Base-by-base conservation (phyloP, 2,797 vertebrate genomes). In the Lepus townsendii region DNA sequence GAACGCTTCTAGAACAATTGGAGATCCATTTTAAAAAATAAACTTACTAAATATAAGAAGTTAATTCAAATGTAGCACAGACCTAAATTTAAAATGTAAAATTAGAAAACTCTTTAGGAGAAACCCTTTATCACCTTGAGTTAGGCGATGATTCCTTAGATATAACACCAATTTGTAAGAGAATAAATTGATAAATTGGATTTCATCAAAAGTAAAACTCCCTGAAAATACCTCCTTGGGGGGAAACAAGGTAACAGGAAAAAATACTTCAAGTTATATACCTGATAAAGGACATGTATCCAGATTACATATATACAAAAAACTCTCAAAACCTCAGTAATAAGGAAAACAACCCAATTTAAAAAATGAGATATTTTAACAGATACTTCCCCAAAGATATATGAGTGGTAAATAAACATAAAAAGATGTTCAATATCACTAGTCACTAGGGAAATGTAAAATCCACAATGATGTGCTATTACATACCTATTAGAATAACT, bases 81-180 rank as follows among this genome's bases (percentile, higher is more conserved):
- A 54, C 14, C 72, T 72, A 87, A 87, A 86, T 80, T 68, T 66
- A 87, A 90, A 86, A 75, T 16, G 47, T 77, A 93, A 90, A 88
- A 35, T 52, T 75, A 83, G 66, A 66, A 65, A 84, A 80, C 35
- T 52, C 79, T 65, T 42, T 77, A 71, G n/a, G 57, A 93, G 57
- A 66, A 65, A 83, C 65, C 2, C 16, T 79, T 86, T 89, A 38
- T 63, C 38, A 83, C 30, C 62, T 83, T 52, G 19, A 66, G 19
- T 38, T 83, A 75, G 10, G 47, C 69, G 88, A 35, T 76, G 16
- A 88, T 82, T 95, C 47, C 71, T 90, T 50, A 78, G 38, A 68
- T 52, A 72, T 66, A 57, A 78, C 20, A 79, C 30, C 19, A 72
- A 68, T 54, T 3, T 62, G 65, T 62, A 72, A 76, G 54, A 83